Evolutionary conservation across 2,797 vertebrate species (phyloP).

Genomic region (Chelon auratus): DNA sequence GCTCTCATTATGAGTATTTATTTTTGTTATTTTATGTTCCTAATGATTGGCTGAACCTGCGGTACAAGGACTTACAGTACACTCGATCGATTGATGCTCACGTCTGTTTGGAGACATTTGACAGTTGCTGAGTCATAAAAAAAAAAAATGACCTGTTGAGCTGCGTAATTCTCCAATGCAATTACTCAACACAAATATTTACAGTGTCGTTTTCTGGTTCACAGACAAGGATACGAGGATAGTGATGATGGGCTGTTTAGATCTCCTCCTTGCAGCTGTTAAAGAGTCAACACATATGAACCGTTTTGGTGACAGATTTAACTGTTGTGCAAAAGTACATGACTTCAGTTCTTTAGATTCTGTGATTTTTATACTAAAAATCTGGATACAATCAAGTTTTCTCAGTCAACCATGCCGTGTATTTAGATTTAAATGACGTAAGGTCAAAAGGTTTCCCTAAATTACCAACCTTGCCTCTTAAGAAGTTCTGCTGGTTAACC

Average conservation of each 20-base stretch:
- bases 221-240: slow-evolving; percentile 11
- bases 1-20: slow-evolving; percentile 16
- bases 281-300: background rate
- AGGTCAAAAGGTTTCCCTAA: slow-evolving; percentile 38
- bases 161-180: slow-evolving; percentile 27
- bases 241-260: slow-evolving; percentile 44
- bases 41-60: slow-evolving; percentile 6
- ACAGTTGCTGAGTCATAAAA: background rate
- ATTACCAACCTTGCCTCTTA: slow-evolving; percentile 20
- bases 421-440: slow-evolving; percentile 21
- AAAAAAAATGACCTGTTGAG: slow-evolving; percentile 16
- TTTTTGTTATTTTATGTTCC: slow-evolving; percentile 4
- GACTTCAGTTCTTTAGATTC: background rate
- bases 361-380: background rate
- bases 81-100: slow-evolving; percentile 5
- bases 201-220: slow-evolving; percentile 15
- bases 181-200: slow-evolving; percentile 45
- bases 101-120: slow-evolving; percentile 13
- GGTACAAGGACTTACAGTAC: slow-evolving; percentile 8
- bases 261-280: background rate
- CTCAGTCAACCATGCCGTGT: slow-evolving; percentile 12
- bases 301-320: slow-evolving; percentile 25
- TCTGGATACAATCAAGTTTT: slow-evolving; percentile 10
- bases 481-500: slow-evolving; percentile 38
- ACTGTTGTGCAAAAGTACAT: background rate